Evolutionary conservation across 2,888 invertebrate species (phyloP), one percentile per base, ranked within the genome.

Genomic region (Sericinus montela): DNA sequence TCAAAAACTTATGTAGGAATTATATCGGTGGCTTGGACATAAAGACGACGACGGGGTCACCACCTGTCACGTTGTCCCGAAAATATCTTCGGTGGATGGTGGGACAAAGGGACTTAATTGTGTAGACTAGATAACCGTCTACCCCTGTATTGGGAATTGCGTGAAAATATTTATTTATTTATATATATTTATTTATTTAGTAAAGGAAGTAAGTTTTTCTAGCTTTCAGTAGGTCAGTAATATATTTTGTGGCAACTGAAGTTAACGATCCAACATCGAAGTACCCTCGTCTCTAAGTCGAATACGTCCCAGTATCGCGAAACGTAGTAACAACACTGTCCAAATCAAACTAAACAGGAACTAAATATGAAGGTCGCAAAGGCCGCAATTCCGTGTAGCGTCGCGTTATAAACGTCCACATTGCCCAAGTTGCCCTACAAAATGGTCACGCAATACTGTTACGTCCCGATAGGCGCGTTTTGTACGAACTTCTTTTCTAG

Each of bases 371-470:
- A 48, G 16, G 43, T 16, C 25, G 15, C 11, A 32, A 43, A 23
- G 11, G 13, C 25, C 23, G 43, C 23, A 43, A 11, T 48, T 48
- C 38, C 42, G 48, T 43, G 43, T 23, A 41, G 30, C 11, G 36
- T 37, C 29, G 9, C 14, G 11, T n/a, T 13, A 11, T 1, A 7
- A 16, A 13, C 25, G 32, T 11, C 5, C 5, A 14, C 16, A 44
- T 35, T 19, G 19, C 19, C 10, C 16, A 30, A 28, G n/a, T 28
- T 44, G 44, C 44, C 49, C 49, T 49, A 49, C 28, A 44, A 48
- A 34, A 28, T 34, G 29, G 14, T 35, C 49, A 49, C 49, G 49
- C 48, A 35, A 48, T 19, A 10, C 38, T 16, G 32, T 14, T 32
- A 39, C 15, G 1, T 34, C 1, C 13, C n/a, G 19, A 23, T 10